Evolutionary conservation across 1,140 invertebrate species (phyloP).

Genomic region (Propsilocerus akamusi): DNA sequence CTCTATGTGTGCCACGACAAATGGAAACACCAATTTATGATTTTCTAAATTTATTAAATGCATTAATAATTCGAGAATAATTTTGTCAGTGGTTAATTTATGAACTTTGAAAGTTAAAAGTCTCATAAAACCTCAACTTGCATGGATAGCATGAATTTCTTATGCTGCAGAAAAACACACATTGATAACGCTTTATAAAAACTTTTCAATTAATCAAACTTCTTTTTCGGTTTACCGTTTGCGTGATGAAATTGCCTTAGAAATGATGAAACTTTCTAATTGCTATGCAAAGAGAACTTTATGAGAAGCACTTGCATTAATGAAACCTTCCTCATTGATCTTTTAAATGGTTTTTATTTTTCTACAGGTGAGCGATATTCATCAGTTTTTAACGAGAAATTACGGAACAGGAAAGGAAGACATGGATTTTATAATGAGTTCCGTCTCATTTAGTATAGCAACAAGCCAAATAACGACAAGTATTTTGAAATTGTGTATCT

Average conservation of each 20-base stretch:
- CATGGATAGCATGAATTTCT: not conserved
- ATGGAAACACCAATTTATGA: constrained; percentile 2
- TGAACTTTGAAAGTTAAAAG: not conserved
- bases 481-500: no score
- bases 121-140: not conserved
- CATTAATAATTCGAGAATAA: not conserved
- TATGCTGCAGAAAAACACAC: not conserved
- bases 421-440: not conserved
- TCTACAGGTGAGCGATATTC: constrained; percentile 23
- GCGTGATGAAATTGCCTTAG: constrained; percentile 7
- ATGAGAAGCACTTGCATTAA: not conserved
- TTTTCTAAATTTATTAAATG: not conserved
- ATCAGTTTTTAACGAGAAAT: constrained; percentile 23
- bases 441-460: no score
- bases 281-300: no score
- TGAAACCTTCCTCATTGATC: not conserved
- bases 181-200: not conserved
- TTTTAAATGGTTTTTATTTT: constrained; percentile 1
- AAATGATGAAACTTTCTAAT: no score
- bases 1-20: not conserved
- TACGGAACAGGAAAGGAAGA: constrained; percentile 8
- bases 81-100: not conserved
- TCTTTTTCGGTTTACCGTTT: not conserved
- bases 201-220: not conserved
- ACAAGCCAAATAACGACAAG: no score